Evolutionary conservation across 1,140 invertebrate genomes (phyloP), one percentile per base, ranked within the genome.

Genomic region (Ips typographus): DNA sequence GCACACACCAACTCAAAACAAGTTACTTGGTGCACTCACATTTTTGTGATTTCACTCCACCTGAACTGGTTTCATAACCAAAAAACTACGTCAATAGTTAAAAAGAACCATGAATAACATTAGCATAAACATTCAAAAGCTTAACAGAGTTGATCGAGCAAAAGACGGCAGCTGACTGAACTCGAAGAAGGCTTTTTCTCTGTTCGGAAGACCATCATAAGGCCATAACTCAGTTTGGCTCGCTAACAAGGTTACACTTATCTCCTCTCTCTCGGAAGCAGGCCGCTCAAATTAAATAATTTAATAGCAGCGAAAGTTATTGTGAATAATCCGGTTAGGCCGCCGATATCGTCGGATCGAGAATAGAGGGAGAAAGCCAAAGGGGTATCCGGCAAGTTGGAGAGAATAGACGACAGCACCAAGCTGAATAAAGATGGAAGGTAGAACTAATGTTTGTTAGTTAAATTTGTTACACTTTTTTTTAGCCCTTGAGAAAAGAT

Each of bases 291-390:
- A 70, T 70, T 70, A 70, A 70, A 70, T 70, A 70, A 70, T 70
- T 70, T 70, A 70, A 70, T 70, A 70, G 61, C 68, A 65, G 68
- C 61, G 68, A 70, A 70, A 70, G 68, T 70, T 70, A 70, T 70
- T 70, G 68, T 65, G 68, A 70, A 70, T 70, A 70, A 70, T 70
- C 68, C 56, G 40, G 68, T 70, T 70, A 65, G 55, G 57, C 42
- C 53, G 67, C 53, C 67, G 63, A 65, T 59, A 61, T 69, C 68
- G 66, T 49, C 41, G 36, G n/a, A 42, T 40, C 22, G 55, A 52
- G 44, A 49, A 8, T 8, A 47, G 60, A 57, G 47, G 22, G 41
- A 57, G 52, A 53, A 42, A 41, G 38, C 22, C 36, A n/a, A 40
- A 64, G n/a, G 40, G n/a, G 37, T 53, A 38, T 40, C 2, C 3